These are phyloP conservation scores for Frankliniella fusca DNA, from an alignment of 2,888 invertebrate species.

Conservation along the genomic window DNA sequence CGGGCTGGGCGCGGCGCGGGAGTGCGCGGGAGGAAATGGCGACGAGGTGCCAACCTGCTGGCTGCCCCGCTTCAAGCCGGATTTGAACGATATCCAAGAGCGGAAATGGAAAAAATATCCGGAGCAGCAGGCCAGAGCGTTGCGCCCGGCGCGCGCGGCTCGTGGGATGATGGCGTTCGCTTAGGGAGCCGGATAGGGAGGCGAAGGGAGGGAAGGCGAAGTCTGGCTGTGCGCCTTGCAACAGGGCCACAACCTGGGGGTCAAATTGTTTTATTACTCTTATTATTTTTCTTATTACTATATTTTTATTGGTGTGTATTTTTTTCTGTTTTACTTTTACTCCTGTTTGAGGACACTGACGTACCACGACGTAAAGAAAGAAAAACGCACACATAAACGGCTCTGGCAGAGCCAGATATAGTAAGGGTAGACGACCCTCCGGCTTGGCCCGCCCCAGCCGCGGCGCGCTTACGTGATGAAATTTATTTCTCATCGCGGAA, in stretches of 20 bases:
- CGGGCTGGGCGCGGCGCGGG: not conserved
- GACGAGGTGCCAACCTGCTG: not conserved
- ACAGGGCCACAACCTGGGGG: too few species aligned
- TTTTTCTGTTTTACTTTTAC: not conserved
- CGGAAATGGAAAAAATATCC: too few species aligned
- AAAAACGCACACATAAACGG: constrained; percentile 18
- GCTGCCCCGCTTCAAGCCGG: not conserved
- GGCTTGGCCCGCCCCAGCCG: too few species aligned
- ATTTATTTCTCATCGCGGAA: constrained; percentile 11
- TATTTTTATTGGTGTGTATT: constrained; percentile 1
- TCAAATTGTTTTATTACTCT: not conserved
- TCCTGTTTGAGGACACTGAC: not conserved
- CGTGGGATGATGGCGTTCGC: too few species aligned
- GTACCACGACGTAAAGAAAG: constrained; percentile 27
- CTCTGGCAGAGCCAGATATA: too few species aligned
- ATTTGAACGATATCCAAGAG: too few species aligned
- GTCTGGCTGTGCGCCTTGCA: too few species aligned
- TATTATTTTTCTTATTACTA: not conserved
- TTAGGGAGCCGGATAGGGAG: too few species aligned
- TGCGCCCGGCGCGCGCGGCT: not conserved
- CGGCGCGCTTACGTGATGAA: not conserved
- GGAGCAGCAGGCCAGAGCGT: too few species aligned
- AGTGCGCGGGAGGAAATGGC: not conserved
- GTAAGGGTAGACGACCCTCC: too few species aligned
- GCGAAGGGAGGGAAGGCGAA: too few species aligned